Conservation (phyloP, 1,140 invertebrate genomes). For the Chrysopa pallens region DNA sequence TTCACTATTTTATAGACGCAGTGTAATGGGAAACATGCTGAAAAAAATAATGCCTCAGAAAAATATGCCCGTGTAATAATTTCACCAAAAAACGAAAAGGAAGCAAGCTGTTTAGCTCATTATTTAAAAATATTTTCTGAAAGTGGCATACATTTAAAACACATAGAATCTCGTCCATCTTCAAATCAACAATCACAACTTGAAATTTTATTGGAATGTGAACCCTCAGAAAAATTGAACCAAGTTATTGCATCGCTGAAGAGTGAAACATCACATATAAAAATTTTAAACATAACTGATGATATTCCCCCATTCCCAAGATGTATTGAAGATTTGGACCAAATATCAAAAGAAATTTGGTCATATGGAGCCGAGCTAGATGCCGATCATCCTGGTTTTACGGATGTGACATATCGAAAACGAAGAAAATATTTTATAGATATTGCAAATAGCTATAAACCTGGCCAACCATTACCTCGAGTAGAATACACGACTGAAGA, state of each 20-base stretch:
- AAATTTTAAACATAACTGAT: conserved; percentile 64
- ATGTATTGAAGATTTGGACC: conserved; percentile 83
- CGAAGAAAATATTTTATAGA: conserved; percentile 87
- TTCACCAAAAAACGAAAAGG: conserved; percentile 60
- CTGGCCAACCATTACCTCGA: conserved; percentile 71
- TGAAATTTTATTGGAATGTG: conserved; percentile 94
- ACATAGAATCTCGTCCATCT: conserved; percentile 72
- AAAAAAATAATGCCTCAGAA: conserved; percentile 18
- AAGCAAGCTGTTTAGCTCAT: conserved; percentile 71
- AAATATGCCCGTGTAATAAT: conserved; percentile 69
- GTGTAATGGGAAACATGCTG: no score
- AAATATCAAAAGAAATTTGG: conserved; percentile 93
- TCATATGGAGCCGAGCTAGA: conserved; percentile 92
- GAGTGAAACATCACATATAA: conserved; percentile 53
- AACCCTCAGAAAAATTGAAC: conserved; percentile 50
- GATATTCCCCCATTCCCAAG: conserved; percentile 95
- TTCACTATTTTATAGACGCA: no score
- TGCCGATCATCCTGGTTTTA: conserved; percentile 96
- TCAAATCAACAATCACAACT: conserved; percentile 54
- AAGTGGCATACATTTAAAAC: conserved; percentile 67
- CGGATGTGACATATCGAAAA: conserved; percentile 69
- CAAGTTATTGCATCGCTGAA: conserved; percentile 51
- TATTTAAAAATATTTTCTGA: conserved; percentile 74
- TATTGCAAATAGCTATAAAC: conserved; percentile 90
- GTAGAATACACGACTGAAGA: conserved; percentile 84